phyloP scores from a whole-genome alignment of 1,140 invertebrate species.

The Whitmania pigra region DNA sequence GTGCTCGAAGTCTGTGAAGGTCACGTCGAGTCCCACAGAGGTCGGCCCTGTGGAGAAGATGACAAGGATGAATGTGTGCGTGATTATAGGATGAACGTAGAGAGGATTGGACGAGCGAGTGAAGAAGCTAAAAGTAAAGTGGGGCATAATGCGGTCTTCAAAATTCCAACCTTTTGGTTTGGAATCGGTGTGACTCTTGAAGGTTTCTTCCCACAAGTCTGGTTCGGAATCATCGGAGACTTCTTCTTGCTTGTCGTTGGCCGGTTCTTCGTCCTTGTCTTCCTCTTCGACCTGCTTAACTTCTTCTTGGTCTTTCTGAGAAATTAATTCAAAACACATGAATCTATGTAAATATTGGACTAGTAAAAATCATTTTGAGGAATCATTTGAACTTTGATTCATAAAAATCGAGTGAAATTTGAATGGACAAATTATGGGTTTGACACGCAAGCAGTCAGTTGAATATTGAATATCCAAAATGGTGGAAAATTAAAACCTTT shows the following conservation, averaged over 20 bases:
- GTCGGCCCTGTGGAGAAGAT: constrained; percentile 53
- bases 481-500: no score
- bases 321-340: no score
- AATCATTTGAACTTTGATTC: no score
- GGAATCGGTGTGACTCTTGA: constrained; percentile 78
- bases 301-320: not conserved
- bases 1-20: constrained; percentile 76
- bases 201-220: constrained; percentile 84
- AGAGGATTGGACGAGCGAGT: not conserved
- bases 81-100: not conserved
- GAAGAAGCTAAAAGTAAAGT: not conserved
- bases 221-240: constrained; percentile 26
- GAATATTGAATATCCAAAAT: no score
- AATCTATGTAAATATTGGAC: no score
- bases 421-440: no score
- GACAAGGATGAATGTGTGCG: not conserved
- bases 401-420: no score
- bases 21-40: constrained; percentile 84
- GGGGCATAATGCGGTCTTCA: not conserved
- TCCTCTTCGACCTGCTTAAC: not conserved
- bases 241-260: not conserved
- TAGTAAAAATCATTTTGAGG: no score
- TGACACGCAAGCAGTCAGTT: no score
- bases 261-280: not conserved
- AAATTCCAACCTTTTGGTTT: constrained; percentile 64